Evolutionary conservation across 2,888 invertebrate genomes (phyloP).

Genomic region (Azorinus chamasolen): DNA sequence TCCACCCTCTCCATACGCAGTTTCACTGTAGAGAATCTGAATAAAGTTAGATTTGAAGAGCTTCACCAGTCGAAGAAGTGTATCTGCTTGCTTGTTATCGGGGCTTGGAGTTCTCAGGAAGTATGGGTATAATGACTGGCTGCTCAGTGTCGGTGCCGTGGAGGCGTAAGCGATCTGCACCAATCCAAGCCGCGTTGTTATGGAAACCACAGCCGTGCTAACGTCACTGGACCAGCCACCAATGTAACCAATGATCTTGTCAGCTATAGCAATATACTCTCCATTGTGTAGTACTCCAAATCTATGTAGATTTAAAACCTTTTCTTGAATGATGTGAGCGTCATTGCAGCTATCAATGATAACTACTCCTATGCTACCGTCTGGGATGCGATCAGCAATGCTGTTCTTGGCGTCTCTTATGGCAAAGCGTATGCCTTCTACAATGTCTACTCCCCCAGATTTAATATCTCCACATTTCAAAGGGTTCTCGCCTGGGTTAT

Average conservation of each 20-base stretch:
- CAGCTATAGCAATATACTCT: conserved; percentile 32
- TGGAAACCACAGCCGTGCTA: conserved; percentile 53
- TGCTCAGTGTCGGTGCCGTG: conserved; percentile 61
- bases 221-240: conserved; percentile 64
- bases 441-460: conserved; percentile 57
- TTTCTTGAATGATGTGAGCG: conserved; percentile 57
- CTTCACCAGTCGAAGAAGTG: conserved; percentile 50
- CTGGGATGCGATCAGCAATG: neutral
- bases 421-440: conserved; percentile 59
- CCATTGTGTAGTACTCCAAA: conserved; percentile 49
- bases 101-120: conserved; percentile 61
- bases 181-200: conserved; percentile 49
- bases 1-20: conserved; percentile 65
- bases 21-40: conserved; percentile 64
- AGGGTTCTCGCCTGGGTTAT: conserved; percentile 47
- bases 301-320: conserved; percentile 58
- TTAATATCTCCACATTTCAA: conserved; percentile 61
- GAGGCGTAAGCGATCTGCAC: conserved; percentile 64
- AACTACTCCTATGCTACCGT: conserved; percentile 57
- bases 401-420: conserved; percentile 44
- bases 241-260: conserved; percentile 65
- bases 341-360: conserved; percentile 71
- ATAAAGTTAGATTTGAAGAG: conserved; percentile 52
- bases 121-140: conserved; percentile 51
- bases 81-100: conserved; percentile 56